Conservation (phyloP, 2,113 vertebrate species). For the Donacobius atricapilla region DNA sequence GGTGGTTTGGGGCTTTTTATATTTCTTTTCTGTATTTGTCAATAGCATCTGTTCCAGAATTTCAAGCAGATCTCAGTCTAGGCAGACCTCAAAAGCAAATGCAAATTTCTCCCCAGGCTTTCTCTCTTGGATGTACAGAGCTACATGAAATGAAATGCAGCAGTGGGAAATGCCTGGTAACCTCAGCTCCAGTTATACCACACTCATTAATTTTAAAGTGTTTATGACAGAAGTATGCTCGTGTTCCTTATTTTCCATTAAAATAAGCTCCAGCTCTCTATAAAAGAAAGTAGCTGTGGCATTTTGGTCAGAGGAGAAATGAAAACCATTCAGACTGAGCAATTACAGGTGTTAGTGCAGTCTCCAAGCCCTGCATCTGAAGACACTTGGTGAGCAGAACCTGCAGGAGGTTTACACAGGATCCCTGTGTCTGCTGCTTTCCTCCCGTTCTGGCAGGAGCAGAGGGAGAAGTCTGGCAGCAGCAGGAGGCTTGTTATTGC, state of each 20-base stretch:
- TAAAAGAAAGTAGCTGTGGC: neutral
- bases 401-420: neutral
- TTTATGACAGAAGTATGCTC: neutral
- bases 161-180: neutral
- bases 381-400: neutral
- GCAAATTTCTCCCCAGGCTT: slow-evolving; percentile 18
- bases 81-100: slow-evolving; percentile 34
- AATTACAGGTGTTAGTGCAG: neutral
- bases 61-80: slow-evolving; percentile 10
- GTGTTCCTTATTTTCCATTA: neutral
- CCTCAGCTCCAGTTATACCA: neutral
- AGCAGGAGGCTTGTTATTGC: neutral
- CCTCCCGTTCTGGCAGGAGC: neutral
- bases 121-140: neutral
- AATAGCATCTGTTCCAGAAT: slow-evolving; percentile 9
- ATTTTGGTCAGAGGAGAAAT: neutral
- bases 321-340: neutral
- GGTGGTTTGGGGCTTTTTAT: neutral
- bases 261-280: neutral
- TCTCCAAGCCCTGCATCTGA: neutral
- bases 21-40: neutral
- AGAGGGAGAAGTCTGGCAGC: neutral
- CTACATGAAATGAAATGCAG: neutral
- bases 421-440: neutral
- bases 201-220: slow-evolving; percentile 9